Conservation (phyloP, 2,797 vertebrate genomes). For the Aphelocoma californica region DNA sequence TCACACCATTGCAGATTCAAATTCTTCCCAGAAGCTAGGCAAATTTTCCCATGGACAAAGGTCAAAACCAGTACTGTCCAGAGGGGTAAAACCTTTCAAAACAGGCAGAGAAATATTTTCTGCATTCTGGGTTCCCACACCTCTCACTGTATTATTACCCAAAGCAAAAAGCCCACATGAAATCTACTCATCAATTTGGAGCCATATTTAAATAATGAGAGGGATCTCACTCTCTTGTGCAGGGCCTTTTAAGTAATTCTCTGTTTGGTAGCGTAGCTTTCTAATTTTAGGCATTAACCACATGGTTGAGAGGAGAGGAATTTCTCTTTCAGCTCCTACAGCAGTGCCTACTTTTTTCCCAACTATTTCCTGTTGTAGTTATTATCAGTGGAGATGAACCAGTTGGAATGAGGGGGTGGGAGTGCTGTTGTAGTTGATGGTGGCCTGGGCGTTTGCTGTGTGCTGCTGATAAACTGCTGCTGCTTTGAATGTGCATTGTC, state of each 20-base stretch:
- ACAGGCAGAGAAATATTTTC: no score
- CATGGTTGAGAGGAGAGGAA: background rate
- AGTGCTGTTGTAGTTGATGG: background rate
- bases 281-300: background rate
- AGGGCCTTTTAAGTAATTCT: background rate
- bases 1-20: no score
- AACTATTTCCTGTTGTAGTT: background rate
- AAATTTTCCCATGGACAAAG: no score
- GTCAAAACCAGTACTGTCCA: no score
- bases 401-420: background rate
- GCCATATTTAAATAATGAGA: background rate
- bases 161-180: background rate
- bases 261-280: rapidly evolving
- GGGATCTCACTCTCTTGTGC: background rate
- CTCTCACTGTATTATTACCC: background rate
- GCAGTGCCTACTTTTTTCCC: rapidly evolving
- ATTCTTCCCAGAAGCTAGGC: no score
- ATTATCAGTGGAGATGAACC: background rate
- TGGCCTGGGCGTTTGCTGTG: background rate
- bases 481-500: rapidly evolving
- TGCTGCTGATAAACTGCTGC: background rate
- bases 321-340: background rate
- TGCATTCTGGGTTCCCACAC: no score
- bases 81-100: no score
- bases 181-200: background rate